These are phyloP conservation scores for Drosophila ercepeae DNA, from an alignment of 1,140 invertebrate species.

Conservation along the genomic window DNA sequence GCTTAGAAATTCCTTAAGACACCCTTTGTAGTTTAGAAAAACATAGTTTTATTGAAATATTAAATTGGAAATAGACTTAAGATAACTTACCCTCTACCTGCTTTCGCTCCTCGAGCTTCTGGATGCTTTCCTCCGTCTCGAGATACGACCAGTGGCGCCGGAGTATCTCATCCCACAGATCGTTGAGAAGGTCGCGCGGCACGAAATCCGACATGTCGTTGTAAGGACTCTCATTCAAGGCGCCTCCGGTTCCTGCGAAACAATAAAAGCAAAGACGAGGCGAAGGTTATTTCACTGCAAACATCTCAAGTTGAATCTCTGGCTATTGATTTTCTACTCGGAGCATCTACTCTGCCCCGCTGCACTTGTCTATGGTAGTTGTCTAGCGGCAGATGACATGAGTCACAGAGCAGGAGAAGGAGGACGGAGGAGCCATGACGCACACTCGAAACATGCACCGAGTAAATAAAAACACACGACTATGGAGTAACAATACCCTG, in stretches of 20 bases:
- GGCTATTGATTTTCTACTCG: constrained; percentile 46
- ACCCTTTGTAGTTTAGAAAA: constrained; percentile 84
- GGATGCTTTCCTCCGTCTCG: constrained; percentile 90
- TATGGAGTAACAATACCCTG: constrained; percentile 43
- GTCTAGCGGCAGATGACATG: constrained; percentile 20
- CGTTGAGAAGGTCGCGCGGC: constrained; percentile 74
- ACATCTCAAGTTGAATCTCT: constrained; percentile 41
- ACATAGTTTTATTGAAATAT: background rate
- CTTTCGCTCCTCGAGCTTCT: constrained; percentile 89
- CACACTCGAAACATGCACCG: constrained; percentile 25
- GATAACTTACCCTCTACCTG: constrained; percentile 90
- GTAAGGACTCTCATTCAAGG: constrained; percentile 75
- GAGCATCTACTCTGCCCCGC: constrained; percentile 8
- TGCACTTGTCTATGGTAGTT: no score
- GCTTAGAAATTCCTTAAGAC: constrained; percentile 90
- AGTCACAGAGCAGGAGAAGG: constrained; percentile 25
- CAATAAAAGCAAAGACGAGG: constrained; percentile 19
- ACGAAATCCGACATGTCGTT: constrained; percentile 80
- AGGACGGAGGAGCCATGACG: no score
- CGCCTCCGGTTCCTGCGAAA: constrained; percentile 53
- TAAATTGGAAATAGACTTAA: constrained; percentile 1
- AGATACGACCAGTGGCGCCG: constrained; percentile 89
- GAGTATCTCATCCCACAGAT: constrained; percentile 88
- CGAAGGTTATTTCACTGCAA: constrained; percentile 32
- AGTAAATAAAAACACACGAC: constrained; percentile 33